phyloP scores from a whole-genome alignment of 2,113 vertebrate genomes.

The Chaetura pelagica region DNA sequence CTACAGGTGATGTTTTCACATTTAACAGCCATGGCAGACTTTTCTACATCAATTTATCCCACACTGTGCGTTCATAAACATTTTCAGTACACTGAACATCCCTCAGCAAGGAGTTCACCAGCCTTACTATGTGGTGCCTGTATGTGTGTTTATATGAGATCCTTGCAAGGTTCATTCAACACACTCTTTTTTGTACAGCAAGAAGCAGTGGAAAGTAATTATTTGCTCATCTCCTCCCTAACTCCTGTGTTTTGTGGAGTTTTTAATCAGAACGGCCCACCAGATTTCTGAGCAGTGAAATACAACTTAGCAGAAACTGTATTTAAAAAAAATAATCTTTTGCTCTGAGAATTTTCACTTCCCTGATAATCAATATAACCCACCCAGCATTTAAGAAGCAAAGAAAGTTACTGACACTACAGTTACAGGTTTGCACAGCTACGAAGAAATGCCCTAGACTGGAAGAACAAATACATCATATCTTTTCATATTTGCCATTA shows the following conservation, averaged over 20 bases:
- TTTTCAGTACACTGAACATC: not conserved
- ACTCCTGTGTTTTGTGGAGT: not conserved
- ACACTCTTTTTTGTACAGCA: not conserved
- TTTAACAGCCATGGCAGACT: not conserved
- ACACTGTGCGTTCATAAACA: not conserved
- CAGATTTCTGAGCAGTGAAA: not conserved
- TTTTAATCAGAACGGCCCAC: not conserved
- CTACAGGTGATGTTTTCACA: not conserved
- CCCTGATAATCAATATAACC: not conserved
- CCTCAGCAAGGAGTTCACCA: not conserved
- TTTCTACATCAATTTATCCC: not conserved
- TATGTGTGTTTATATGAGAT: not conserved
- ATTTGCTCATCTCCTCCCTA: not conserved
- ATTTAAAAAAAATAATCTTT: not conserved
- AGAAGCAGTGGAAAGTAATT: not conserved
- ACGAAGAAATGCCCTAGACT: not conserved
- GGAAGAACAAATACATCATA: not conserved
- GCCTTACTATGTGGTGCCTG: not conserved
- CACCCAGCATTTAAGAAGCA: not conserved
- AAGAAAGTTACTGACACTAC: not conserved
- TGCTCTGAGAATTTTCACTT: not conserved
- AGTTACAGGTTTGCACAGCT: not conserved
- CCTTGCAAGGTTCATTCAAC: not conserved
- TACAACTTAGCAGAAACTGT: not conserved
- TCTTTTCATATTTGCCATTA: not conserved